Base-by-base conservation (phyloP, 2,113 vertebrate species). In the Austrofundulus limnaeus region DNA sequence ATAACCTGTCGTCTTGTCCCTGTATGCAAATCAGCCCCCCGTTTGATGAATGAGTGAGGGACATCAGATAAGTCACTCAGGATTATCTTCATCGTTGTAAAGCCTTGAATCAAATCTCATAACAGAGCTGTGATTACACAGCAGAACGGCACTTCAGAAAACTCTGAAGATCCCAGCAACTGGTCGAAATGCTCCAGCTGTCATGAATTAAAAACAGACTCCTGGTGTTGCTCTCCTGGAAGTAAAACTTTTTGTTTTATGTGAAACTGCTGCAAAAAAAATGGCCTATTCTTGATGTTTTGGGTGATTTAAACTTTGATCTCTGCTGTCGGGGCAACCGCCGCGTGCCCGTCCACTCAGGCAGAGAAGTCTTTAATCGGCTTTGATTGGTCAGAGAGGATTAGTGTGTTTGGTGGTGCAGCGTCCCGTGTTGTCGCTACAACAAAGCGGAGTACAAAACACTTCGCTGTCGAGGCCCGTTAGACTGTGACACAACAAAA, bases 281-380 rank as follows among this genome's bases (percentile, higher is more conserved):
- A 0, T 1, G 7, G 17, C 24, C 39, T 8, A 39, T 21, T 45
- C 16, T 31, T 3, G 1, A 16, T 5, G 34, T 25, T 25, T 61
- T 60, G 43, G 62, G 19, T 61, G 51, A 48, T 70, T 62, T 72
- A 50, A 80, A 81, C 83, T 85, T 77, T 78, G 72, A 14, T 71
- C 74, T 60, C 38, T 61, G 80, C 61, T 15, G 59, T 66, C 84
- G 88, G 75, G 28, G 75, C 64, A 88, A 87, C 78, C 39, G 2
- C 48, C 17, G 67, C n/a, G 3, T 10, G 37, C 52, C 70, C 74
- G 64, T 72, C 80, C 80, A 84, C 80, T 81, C 70, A 70, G 61
- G 70, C 52, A 10, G 66, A 50, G 73, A 83, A 74, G 83, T 80
- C 78, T 83, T 80, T 84, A 85, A 87, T 87, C 66, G 67, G 78